Evolutionary conservation across 2,113 vertebrate species (phyloP), one percentile per base, ranked within the genome.

Genomic region (Catharus fuscescens): DNA sequence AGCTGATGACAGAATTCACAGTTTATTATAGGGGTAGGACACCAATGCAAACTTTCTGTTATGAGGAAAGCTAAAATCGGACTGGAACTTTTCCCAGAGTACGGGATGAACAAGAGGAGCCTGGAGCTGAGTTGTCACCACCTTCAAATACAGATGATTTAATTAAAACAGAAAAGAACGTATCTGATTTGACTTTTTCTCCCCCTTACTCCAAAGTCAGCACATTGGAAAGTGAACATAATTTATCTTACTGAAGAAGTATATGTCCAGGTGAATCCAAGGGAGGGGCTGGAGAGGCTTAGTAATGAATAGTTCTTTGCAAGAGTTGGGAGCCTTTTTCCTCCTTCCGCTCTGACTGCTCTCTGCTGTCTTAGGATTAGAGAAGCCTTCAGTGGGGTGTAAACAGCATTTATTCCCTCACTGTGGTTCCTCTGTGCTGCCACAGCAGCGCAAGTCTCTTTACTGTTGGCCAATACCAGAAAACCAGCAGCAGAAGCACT

Each of bases 111-210:
- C 80, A 76, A 90, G 79, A 92, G 60, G 48, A 92, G 95, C 74
- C 93, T 74, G 86, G 74, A 97, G 94, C 77, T 52, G 59, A 44
- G 57, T 88, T 97, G 93, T 97, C 97, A 97, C 97, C 96, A 91
- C 96, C 96, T 97, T 97, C 90, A 97, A 97, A 97, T 95, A 94
- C 47, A 92, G 54, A 83, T 69, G 61, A 96, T 72, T 96, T 98
- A 96, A 96, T 97, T 93, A 85, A 97, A 97, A 95, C 50, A 54
- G 50, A 95, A 92, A 92, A 76, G 18, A 89, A 69, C 9, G 4
- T 91, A 97, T 95, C 93, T 96, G 94, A 96, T 95, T 90, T 90
- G 76, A 97, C 79, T 83, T 42, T 12, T 91, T 73, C 64, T 42
- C 6, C 24, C 62, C 44, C 26, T 86, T 86, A 88, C 26, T 23